Conservation (phyloP, 2,888 invertebrate genomes). For the Diploptera punctata region DNA sequence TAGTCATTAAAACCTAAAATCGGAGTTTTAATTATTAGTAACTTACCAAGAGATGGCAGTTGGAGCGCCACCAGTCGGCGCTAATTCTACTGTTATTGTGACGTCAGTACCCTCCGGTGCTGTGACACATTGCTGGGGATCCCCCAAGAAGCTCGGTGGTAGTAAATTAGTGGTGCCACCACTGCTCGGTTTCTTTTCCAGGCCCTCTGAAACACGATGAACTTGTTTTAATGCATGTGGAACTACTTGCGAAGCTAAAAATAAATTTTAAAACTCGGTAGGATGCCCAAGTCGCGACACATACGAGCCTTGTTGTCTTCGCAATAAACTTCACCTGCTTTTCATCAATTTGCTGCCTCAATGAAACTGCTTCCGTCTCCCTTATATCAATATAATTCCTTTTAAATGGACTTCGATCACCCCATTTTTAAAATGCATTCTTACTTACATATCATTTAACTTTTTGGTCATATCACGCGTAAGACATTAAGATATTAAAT, state of each 20-base stretch:
- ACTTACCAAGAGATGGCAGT: constrained; percentile 44
- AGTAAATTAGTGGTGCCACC: constrained; percentile 43
- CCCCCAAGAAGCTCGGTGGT: constrained; percentile 27
- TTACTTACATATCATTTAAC: too few species aligned
- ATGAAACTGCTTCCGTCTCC: background rate
- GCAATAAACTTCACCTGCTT: background rate
- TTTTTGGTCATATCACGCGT: too few species aligned
- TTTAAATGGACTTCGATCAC: too few species aligned
- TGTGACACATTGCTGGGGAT: constrained; percentile 24
- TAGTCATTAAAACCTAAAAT: too few species aligned
- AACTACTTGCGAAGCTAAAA: constrained; percentile 6
- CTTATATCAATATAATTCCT: too few species aligned
- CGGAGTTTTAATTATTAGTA: too few species aligned
- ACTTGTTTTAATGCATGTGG: too few species aligned
- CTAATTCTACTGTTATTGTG: constrained; percentile 40
- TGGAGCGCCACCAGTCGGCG: constrained; percentile 41
- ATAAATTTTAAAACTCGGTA: background rate
- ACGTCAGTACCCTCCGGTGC: constrained; percentile 44
- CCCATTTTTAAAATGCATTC: too few species aligned
- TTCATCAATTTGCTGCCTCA: background rate
- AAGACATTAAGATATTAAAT: too few species aligned
- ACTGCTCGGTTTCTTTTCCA: constrained; percentile 6
- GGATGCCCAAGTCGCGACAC: background rate
- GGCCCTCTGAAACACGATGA: background rate
- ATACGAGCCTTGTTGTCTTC: background rate